These are phyloP conservation scores for Dryomyza anilis DNA, from an alignment of 2,888 invertebrate genomes.

Conservation along the genomic window DNA sequence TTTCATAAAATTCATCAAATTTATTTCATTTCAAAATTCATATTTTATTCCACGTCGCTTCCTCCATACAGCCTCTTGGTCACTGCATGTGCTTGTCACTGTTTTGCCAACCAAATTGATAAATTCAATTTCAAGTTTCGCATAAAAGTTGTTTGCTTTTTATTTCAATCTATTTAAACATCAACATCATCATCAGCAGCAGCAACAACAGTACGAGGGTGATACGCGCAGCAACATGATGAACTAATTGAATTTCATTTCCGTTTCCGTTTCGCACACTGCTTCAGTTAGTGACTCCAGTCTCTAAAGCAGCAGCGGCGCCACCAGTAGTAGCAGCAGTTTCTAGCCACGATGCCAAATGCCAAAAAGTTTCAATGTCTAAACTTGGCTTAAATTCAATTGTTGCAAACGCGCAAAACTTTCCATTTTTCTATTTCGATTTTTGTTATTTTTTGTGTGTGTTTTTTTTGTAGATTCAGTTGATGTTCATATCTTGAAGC, in stretches of 20 bases:
- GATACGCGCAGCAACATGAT: neutral
- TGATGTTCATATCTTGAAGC: constrained; percentile 7
- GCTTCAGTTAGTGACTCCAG: neutral
- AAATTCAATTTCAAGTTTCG: constrained; percentile 1
- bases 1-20: too few relatives aligned
- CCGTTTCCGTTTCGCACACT: constrained; percentile 1
- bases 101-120: neutral
- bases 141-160: neutral
- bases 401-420: constrained; percentile 3
- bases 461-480: neutral
- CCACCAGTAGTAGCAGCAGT: neutral
- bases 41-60: neutral
- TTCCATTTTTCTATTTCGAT: neutral
- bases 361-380: constrained; percentile 15
- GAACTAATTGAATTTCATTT: constrained; percentile 13
- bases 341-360: neutral
- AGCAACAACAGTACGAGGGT: neutral
- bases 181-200: neutral
- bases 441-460: neutral
- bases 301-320: neutral
- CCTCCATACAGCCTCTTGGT: too few relatives aligned
- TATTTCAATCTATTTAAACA: neutral
- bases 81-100: too few relatives aligned
- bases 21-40: too few relatives aligned
- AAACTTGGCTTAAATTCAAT: constrained; percentile 20